These are phyloP conservation scores for Cephus rjabovi DNA, from an alignment of 2,888 invertebrate genomes.

Conservation along the genomic window DNA sequence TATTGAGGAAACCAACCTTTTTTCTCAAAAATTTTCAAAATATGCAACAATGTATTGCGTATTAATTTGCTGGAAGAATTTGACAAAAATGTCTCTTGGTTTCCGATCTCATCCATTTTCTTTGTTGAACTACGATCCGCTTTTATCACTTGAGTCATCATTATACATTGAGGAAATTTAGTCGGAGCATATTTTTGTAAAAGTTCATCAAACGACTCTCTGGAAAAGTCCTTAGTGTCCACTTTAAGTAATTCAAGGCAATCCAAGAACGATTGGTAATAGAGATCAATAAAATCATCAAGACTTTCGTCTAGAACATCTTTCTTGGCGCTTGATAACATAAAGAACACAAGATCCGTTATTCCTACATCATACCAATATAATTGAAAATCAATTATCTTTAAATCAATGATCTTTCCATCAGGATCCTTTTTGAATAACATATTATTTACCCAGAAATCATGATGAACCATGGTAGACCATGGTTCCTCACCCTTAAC, in stretches of 20 bases:
- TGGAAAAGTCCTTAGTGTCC: conserved; percentile 36
- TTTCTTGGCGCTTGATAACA: conserved; percentile 54
- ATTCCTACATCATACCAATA: conserved; percentile 51
- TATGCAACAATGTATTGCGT: conserved; percentile 50
- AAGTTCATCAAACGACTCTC: conserved; percentile 41
- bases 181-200: conserved; percentile 48
- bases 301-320: conserved; percentile 52
- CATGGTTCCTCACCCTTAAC: conserved; percentile 45
- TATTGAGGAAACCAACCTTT: conserved; percentile 48
- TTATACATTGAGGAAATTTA: conserved; percentile 55
- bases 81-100: conserved; percentile 44
- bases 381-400: conserved; percentile 64
- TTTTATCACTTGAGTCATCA: conserved; percentile 63
- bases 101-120: conserved; percentile 44
- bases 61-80: conserved; percentile 46
- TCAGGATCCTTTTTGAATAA: conserved; percentile 53
- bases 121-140: conserved; percentile 42
- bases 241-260: conserved; percentile 43
- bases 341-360: conserved; percentile 60
- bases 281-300: conserved; percentile 50
- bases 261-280: conserved; percentile 54
- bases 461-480: conserved; percentile 57
- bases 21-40: conserved; percentile 46
- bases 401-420: conserved; percentile 48
- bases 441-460: conserved; percentile 66